Evolutionary conservation across 2,888 invertebrate genomes (phyloP).

Genomic region (Melolontha melolontha): DNA sequence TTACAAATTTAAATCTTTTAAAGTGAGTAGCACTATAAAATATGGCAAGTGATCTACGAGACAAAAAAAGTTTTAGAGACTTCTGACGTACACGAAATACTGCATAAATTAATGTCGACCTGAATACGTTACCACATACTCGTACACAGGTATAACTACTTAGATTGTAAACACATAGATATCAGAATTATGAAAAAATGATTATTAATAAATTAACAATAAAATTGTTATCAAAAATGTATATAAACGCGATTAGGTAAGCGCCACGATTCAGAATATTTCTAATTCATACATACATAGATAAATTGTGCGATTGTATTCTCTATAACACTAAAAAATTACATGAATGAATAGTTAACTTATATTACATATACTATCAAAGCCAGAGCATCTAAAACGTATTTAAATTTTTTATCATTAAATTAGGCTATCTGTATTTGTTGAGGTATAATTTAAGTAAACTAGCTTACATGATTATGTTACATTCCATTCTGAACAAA

Average conservation of each 20-base stretch:
- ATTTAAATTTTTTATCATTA: slow-evolving; percentile 24
- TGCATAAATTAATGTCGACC: not conserved
- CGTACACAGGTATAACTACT: not conserved
- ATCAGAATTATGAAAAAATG: slow-evolving; percentile 33
- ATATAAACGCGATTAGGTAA: slow-evolving; percentile 28
- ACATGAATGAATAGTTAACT: no score
- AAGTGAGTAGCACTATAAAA: no score
- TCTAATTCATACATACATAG: slow-evolving; percentile 12
- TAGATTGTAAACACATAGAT: slow-evolving; percentile 28
- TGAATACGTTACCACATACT: slow-evolving; percentile 17
- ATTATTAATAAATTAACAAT: slow-evolving; percentile 35
- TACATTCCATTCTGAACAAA: slow-evolving; percentile 16
- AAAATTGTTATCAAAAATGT: slow-evolving; percentile 31
- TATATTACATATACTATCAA: no score
- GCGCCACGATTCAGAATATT: slow-evolving; percentile 20
- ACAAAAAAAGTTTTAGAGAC: no score
- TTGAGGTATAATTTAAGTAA: slow-evolving; percentile 31
- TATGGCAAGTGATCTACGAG: no score
- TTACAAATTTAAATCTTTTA: no score
- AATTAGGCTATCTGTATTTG: slow-evolving; percentile 36
- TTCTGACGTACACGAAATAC: no score
- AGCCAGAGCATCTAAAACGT: not conserved
- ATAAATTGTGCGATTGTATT: not conserved
- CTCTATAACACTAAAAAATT: no score
- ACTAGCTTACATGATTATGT: slow-evolving; percentile 19